Evolutionary conservation across 2,797 vertebrate genomes (phyloP).

Genomic region (Florisuga fusca): DNA sequence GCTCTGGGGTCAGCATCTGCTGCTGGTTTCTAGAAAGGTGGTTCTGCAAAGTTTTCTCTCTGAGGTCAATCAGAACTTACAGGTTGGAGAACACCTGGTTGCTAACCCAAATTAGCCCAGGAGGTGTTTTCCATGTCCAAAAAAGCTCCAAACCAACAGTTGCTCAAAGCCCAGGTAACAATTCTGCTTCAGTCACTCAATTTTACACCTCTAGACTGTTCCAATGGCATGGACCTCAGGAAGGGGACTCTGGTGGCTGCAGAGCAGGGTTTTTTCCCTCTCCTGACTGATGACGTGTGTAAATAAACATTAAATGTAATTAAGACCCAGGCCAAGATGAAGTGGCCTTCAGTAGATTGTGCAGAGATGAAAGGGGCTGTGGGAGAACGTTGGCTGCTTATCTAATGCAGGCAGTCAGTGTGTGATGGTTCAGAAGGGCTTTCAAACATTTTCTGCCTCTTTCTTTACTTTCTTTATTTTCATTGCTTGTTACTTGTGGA

Average conservation of each 20-base stretch:
- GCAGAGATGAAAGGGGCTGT: slow-evolving; percentile 8
- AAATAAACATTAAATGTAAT: slow-evolving; percentile 40
- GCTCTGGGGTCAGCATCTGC: neutral
- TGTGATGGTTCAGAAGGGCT: slow-evolving; percentile 21
- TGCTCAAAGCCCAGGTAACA: neutral
- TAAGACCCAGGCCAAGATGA: neutral
- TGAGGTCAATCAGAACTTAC: neutral
- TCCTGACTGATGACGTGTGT: neutral
- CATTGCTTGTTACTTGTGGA: neutral
- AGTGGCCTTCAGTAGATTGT: neutral
- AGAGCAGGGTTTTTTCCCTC: neutral
- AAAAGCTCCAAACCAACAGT: neutral
- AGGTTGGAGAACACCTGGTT: neutral
- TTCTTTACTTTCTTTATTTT: slow-evolving; percentile 46
- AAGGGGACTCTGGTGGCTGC: slow-evolving; percentile 7
- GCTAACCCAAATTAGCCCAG: neutral
- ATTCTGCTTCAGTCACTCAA: fast-evolving
- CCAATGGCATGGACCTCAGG: neutral
- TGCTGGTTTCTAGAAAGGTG: neutral
- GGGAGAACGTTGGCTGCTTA: neutral
- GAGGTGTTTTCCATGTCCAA: neutral
- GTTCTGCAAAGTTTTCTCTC: neutral
- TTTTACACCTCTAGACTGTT: neutral
- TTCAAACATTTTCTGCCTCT: slow-evolving; percentile 12
- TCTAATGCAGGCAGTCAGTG: neutral